These are phyloP conservation scores for Frankliniella fusca DNA, from an alignment of 2,888 invertebrate genomes.

Conservation along the genomic window DNA sequence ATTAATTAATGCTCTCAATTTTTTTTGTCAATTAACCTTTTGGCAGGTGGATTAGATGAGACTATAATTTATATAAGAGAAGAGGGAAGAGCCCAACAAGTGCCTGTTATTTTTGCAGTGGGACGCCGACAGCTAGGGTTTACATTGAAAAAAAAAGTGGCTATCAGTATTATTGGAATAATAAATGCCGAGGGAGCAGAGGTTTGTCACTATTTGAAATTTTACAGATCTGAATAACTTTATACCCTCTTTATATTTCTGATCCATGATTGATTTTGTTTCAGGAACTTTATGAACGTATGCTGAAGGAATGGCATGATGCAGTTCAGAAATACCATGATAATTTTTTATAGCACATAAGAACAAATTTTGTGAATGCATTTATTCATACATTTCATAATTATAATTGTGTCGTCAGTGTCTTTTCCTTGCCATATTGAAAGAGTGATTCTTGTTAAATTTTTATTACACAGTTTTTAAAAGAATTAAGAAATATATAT, in stretches of 20 bases:
- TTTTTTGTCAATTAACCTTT: constrained; percentile 32
- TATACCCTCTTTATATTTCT: background rate
- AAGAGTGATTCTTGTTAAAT: background rate
- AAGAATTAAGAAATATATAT: background rate
- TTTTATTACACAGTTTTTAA: no score
- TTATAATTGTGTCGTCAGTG: no score
- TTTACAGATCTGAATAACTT: background rate
- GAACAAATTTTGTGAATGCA: background rate
- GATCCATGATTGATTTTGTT: background rate
- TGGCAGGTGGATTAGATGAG: constrained; percentile 57
- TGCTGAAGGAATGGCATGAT: background rate
- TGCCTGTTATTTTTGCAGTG: constrained; percentile 59
- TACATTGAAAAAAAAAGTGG: constrained; percentile 55
- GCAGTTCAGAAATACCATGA: background rate
- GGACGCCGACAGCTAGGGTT: constrained; percentile 55
- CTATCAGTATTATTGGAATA: constrained; percentile 59
- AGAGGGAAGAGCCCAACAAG: constrained; percentile 50
- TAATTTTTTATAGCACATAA: background rate
- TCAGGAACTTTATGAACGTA: background rate
- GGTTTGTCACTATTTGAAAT: constrained; percentile 41
- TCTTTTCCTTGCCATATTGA: background rate
- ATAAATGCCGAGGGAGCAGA: constrained; percentile 61
- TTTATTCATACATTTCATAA: background rate
- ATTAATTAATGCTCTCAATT: background rate
- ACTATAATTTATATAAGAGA: constrained; percentile 52